These are phyloP conservation scores for Epinephelus malabaricus DNA, from an alignment of 2,797 vertebrate species.

Conservation along the genomic window DNA sequence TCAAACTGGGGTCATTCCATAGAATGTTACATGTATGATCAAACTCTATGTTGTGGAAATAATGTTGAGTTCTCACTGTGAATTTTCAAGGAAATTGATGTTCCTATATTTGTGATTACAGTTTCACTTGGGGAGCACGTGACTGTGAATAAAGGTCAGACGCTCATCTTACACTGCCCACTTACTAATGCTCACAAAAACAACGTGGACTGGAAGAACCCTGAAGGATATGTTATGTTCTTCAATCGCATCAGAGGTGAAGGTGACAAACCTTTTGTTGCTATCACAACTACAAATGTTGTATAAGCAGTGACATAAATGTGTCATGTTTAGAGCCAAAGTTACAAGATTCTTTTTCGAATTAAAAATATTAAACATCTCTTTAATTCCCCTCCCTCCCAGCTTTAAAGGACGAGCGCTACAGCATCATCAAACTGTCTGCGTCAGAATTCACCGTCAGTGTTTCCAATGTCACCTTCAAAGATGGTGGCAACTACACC, in stretches of 20 bases:
- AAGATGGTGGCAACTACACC: slow-evolving; percentile 82
- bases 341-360: neutral
- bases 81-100: slow-evolving; percentile 2
- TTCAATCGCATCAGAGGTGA: slow-evolving; percentile 73
- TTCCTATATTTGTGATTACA: slow-evolving; percentile 52
- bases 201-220: slow-evolving; percentile 81
- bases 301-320: neutral
- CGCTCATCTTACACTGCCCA: slow-evolving; percentile 74
- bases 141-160: slow-evolving; percentile 75
- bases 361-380: neutral
- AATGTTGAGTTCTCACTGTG: neutral
- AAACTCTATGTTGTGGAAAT: neutral
- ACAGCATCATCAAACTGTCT: slow-evolving; percentile 63
- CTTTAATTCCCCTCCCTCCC: slow-evolving; percentile 12
- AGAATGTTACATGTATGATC: neutral
- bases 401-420: slow-evolving; percentile 76
- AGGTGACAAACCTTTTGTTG: neutral
- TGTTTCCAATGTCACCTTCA: slow-evolving; percentile 75
- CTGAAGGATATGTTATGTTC: slow-evolving; percentile 73
- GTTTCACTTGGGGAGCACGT: slow-evolving; percentile 64
- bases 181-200: slow-evolving; percentile 7
- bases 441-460: slow-evolving; percentile 68
- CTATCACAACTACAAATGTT: neutral
- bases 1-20: neutral
- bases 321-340: neutral